Evolutionary conservation across 1,140 invertebrate species (phyloP), one percentile per base, ranked within the genome.

Genomic region (Apis dorsata): DNA sequence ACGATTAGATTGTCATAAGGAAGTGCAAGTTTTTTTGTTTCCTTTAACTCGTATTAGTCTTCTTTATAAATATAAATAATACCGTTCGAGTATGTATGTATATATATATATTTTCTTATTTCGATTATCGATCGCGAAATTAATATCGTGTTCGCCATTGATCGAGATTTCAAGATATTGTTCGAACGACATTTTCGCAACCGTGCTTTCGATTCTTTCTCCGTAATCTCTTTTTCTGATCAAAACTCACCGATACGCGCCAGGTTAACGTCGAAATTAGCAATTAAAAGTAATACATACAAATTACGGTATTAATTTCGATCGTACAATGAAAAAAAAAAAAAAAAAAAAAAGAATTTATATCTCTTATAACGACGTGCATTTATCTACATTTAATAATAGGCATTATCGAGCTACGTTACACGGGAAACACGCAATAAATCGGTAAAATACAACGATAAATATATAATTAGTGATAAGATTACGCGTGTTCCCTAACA

Each of bases 1-100:
- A 65, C 62, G 71, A 73, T 85, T 71, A 80, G 63, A 84, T 80
- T 66, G 57, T 85, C 79, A 17, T 57, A 65, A 65, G 55, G 78
- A 68, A 62, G 69, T 55, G 60, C n/a, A 34, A 34, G 44, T 44
- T 44, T 44, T 68, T 53, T 24, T 75, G 13, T 49, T 81, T 60
- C 10, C 55, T 57, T 24, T 10, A 13, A 4, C 21, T 59, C 21
- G 34, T 44, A 63, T 71, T 63, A 71, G 59, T 63, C 68, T 71
- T 63, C 62, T n/a, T 62, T 57, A 44, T 44, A 44, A 21, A 8
- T 24, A 10, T 17, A 28, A 10, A 11, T 24, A 34, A 72, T 79
- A 74, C 62, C 79, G 59, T 80, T 81, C 80, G 69, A 77, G n/a
- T 49, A 24, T 65, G 0, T 24, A 24, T 24, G 0, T 24, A 24